Evolutionary conservation across 2,113 vertebrate species (phyloP), one percentile per base, ranked within the genome.

Genomic region (Nothoprocta pentlandii): DNA sequence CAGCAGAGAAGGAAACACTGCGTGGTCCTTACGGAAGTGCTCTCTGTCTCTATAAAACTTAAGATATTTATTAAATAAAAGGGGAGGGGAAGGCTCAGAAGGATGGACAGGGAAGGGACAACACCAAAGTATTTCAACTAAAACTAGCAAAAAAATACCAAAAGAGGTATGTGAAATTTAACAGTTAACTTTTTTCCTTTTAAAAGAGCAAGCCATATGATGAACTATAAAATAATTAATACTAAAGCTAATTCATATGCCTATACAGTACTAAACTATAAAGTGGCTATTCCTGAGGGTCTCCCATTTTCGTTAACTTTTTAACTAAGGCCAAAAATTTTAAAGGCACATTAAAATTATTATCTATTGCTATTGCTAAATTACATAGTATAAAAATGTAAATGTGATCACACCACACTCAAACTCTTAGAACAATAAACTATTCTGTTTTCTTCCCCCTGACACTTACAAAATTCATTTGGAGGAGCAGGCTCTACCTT

Each of bases 401-500:
- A 98, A 98, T 98, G 97, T 97, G 97, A 97, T 98, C 97, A 97
- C 91, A 96, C 94, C 90, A 97, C 96, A 94, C 96, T 98, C 97
- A 97, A 97, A 95, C 96, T 97, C 97, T 97, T 98, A 49, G 95
- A 98, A 98, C 98, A 98, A 98, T 98, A 97, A 97, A 81, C 97
- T 97, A 97, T 97, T 98, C 97, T 97, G 97, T 98, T 98, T 97
- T 97, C 97, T 97, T 97, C 98, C 98, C 97, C 97, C 93, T 98
- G 98, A 98, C 98, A 98, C 97, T 98, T 97, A 96, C 97, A 97
- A 98, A 98, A 98, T 98, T 98, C 97, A 98, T 98, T 98, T 97
- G 97, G 96, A 97, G 97, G 97, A 98, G 97, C 92, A 96, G 98
- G 97, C 97, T 97, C 98, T 98, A 98, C 98, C 97, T 98, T 98